Evolutionary conservation across 2,113 vertebrate species (phyloP), one percentile per base, ranked within the genome.

Genomic region (Muscicapa adusta): DNA sequence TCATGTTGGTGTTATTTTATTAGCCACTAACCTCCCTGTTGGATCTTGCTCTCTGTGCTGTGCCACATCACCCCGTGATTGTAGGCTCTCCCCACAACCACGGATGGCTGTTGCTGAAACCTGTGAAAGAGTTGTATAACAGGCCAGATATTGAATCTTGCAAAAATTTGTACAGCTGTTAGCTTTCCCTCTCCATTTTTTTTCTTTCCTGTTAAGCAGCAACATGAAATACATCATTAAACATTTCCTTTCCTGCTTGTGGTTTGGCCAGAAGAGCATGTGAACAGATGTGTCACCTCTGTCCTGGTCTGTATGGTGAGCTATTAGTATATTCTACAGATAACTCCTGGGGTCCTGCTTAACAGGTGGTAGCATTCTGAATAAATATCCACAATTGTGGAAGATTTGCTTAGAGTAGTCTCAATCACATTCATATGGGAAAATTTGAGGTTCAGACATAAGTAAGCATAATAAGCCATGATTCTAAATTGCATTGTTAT

Each of bases 51-150:
- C 3, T 7, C 18, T 77, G 33, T 43, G 29, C 34, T 85, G 29
- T 73, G 23, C 10, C 12, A 10, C 28, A 31, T 51, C 29, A 65
- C 5, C 5, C 8, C 1, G 1, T 67, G 47, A 13, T 0, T 45
- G 22, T 29, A 72, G 36, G 57, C 6, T 2, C 14, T 65, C 20
- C 28, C 28, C 20, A 48, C 16, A 66, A 33, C 8, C 9, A 75
- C 7, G 0, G 0, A 24, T 9, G 18, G 24, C 18, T n/a, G 2
- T 31, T 5, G 1, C 18, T 2, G 2, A 81, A 93, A 85, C 8
- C 8, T 15, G 3, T 40, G 29, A 20, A 67, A 42, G 38, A 62
- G n/a, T 23, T 1, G 0, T 9, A 4, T 14, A 72, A 68, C 9
- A 43, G 34, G 14, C 26, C 50, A 79, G 53, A 58, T 76, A 36